Percentiles rank a stretch among this genome's conserved stretches.
phyloP scores from a whole-genome alignment of 2,113 vertebrate genomes.

The Bettongia penicillata region DNA sequence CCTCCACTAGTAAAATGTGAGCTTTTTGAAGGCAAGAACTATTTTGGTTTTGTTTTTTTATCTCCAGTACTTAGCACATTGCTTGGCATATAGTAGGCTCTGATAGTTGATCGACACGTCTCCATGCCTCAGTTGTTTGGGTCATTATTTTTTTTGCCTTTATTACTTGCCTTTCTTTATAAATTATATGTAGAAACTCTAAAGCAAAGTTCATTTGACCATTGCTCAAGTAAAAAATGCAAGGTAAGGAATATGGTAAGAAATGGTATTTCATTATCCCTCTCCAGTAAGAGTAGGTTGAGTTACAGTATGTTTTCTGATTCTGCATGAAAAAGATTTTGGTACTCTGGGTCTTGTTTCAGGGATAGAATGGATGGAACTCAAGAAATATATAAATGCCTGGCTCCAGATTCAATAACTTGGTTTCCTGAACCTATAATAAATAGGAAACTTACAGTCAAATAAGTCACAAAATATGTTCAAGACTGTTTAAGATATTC shows the following conservation, averaged over 20 bases:
- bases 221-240: not conserved
- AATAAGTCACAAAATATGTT: not conserved
- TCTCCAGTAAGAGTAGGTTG: not conserved
- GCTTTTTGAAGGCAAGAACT: not conserved
- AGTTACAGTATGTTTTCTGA: not conserved
- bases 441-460: not conserved
- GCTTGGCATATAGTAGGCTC: not conserved
- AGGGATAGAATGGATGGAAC: not conserved
- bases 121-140: not conserved
- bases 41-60: not conserved
- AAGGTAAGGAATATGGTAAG: not conserved
- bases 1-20: not conserved
- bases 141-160: not conserved
- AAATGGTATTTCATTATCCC: not conserved
- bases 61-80: not conserved
- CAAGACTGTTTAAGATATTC: not conserved
- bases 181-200: not conserved
- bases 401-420: not conserved
- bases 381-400: not conserved
- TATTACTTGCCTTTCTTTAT: no score
- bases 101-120: not conserved
- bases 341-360: not conserved
- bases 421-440: not conserved
- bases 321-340: not conserved
- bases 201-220: not conserved